Evolutionary conservation across 2,113 vertebrate species (phyloP).

Genomic region (Pipra filicauda): DNA sequence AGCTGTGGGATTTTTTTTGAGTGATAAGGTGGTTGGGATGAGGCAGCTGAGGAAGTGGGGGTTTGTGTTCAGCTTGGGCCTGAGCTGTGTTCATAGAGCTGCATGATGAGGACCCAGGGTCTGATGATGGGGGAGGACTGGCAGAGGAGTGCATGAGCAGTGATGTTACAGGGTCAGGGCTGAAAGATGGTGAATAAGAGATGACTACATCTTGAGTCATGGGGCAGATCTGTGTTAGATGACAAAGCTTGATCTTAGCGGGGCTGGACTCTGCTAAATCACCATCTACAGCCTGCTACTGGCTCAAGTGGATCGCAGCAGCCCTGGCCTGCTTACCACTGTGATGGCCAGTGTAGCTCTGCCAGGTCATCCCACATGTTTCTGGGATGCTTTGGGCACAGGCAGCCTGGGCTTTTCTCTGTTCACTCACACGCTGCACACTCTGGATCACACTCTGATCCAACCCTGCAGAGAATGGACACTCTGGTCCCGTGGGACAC

Average conservation of each 20-base stretch:
- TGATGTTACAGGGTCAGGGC: not conserved
- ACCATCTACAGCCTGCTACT: not conserved
- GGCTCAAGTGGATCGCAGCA: fast-evolving
- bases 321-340: not conserved
- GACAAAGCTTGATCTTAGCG: not conserved
- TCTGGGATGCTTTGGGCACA: not conserved
- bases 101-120: not conserved
- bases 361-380: not conserved
- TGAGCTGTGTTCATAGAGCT: not conserved
- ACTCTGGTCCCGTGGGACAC: too few relatives aligned
- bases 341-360: fast-evolving
- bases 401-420: not conserved
- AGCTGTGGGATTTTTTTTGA: too few relatives aligned
- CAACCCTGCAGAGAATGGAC: not conserved
- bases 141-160: not conserved
- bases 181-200: not conserved
- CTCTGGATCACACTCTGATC: too few relatives aligned
- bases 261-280: not conserved
- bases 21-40: not conserved
- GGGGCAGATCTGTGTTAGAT: not conserved
- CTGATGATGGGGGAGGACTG: not conserved
- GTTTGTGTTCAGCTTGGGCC: not conserved
- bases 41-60: not conserved
- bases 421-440: fast-evolving
- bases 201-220: not conserved